Evolutionary conservation across 2,797 vertebrate genomes (phyloP).

Genomic region (Urocyon cinereoargenteus): DNA sequence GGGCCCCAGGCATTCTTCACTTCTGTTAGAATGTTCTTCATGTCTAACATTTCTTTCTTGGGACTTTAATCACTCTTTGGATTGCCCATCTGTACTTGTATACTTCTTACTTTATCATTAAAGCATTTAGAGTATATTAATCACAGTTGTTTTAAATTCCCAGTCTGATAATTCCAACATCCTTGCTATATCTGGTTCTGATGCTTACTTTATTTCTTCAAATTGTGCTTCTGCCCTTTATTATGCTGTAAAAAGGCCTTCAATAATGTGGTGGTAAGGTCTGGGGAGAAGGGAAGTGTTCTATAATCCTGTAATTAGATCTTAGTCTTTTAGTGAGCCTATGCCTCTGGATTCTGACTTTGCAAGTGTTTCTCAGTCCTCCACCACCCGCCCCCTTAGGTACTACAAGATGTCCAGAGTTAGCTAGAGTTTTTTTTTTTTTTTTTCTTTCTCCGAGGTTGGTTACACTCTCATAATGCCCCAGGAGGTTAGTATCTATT

Average conservation of each 20-base stretch:
- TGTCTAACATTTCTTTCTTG: not conserved
- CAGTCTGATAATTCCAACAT: not conserved
- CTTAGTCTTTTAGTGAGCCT: not conserved
- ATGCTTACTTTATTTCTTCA: not conserved
- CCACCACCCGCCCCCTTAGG: no score
- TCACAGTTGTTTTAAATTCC: not conserved
- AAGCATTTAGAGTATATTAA: not conserved
- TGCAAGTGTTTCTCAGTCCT: not conserved
- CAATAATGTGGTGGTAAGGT: not conserved
- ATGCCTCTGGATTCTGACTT: not conserved
- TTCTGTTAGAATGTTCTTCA: not conserved
- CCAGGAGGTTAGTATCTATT: not conserved
- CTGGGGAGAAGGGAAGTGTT: no score
- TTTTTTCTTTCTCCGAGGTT: not conserved
- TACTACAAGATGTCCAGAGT: not conserved
- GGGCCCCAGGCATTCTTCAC: not conserved
- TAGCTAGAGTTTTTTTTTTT: not conserved
- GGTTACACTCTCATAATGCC: not conserved
- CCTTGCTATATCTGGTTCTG: not conserved
- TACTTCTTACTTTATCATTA: not conserved
- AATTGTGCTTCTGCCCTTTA: not conserved
- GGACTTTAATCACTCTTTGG: not conserved
- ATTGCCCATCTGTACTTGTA: not conserved
- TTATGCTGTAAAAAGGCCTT: not conserved
- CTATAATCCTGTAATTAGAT: not conserved